Evolutionary conservation across 2,113 vertebrate genomes (phyloP).

Genomic region (Oreochromis spilurus): DNA sequence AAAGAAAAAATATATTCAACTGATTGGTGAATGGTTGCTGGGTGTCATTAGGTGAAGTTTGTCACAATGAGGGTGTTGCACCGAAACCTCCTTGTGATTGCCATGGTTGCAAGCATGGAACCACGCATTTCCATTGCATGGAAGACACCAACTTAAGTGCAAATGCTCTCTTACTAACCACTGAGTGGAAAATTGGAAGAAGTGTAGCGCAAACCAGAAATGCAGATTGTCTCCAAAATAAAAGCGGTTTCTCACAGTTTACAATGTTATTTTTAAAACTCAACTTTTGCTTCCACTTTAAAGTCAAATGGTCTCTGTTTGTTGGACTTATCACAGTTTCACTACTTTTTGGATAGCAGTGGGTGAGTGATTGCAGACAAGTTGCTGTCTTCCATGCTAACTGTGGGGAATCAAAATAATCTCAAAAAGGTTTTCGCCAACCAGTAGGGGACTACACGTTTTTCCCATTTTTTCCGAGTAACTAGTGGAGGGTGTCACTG

Average conservation of each 20-base stretch:
- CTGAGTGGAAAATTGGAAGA: not conserved
- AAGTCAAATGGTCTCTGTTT: not conserved
- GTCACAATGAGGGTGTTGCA: not conserved
- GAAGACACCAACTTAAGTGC: not conserved
- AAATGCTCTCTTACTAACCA: not conserved
- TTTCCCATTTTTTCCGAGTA: not conserved
- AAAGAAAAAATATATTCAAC: not conserved
- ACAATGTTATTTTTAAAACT: not conserved
- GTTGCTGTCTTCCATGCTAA: not conserved
- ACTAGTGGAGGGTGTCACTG: not conserved
- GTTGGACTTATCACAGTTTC: not conserved
- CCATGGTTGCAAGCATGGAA: not conserved
- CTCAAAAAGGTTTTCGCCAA: not conserved
- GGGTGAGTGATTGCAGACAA: not conserved
- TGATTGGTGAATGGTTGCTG: not conserved
- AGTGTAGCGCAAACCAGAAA: not conserved
- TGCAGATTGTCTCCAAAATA: no score
- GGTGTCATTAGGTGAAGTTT: not conserved
- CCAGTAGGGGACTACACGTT: not conserved
- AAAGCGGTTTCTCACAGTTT: not conserved
- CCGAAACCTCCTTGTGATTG: not conserved
- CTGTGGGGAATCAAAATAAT: not conserved
- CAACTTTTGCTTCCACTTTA: not conserved
- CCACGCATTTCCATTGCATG: not conserved
- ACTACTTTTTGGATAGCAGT: not conserved